These are phyloP conservation scores for Ceratoteleas bidentatus DNA, from an alignment of 1,140 invertebrate species.

Conservation along the genomic window DNA sequence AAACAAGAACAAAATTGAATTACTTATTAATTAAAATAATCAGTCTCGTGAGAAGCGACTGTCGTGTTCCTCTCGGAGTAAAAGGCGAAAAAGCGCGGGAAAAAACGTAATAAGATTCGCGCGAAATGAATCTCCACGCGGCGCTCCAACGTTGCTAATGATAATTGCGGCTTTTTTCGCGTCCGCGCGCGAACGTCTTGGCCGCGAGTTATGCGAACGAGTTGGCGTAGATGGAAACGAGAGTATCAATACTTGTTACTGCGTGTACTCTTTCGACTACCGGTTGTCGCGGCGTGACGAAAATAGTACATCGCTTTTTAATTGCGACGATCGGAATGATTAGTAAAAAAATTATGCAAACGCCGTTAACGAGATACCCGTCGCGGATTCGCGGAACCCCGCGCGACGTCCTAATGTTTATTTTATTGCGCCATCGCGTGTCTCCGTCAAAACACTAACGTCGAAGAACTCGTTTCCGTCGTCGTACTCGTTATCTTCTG, in stretches of 20 bases:
- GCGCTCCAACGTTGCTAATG: constrained; percentile 50
- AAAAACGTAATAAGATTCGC: constrained; percentile 41
- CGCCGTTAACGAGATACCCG: constrained; percentile 49
- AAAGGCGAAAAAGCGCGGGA: neutral
- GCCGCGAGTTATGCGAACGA: constrained; percentile 49
- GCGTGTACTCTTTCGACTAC: constrained; percentile 32
- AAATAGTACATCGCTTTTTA: constrained; percentile 62
- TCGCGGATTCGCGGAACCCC: constrained; percentile 45
- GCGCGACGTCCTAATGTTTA: constrained; percentile 51
- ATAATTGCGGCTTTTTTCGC: constrained; percentile 47
- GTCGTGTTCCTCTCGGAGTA: neutral
- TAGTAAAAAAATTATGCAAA: constrained; percentile 66
- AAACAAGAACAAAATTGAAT: no score
- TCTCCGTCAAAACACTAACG: constrained; percentile 43
- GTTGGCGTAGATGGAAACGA: constrained; percentile 61
- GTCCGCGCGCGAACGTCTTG: constrained; percentile 15
- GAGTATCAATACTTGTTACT: constrained; percentile 59
- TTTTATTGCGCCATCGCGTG: constrained; percentile 57
- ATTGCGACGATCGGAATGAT: constrained; percentile 59
- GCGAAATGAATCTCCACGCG: constrained; percentile 30
- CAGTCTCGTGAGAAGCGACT: no score
- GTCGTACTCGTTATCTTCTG: constrained; percentile 51
- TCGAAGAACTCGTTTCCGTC: constrained; percentile 48
- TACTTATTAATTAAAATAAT: no score
- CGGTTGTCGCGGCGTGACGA: constrained; percentile 51